Evolutionary conservation across 2,113 vertebrate species (phyloP).

Genomic region (Sinocyclocheilus rhinocerous): DNA sequence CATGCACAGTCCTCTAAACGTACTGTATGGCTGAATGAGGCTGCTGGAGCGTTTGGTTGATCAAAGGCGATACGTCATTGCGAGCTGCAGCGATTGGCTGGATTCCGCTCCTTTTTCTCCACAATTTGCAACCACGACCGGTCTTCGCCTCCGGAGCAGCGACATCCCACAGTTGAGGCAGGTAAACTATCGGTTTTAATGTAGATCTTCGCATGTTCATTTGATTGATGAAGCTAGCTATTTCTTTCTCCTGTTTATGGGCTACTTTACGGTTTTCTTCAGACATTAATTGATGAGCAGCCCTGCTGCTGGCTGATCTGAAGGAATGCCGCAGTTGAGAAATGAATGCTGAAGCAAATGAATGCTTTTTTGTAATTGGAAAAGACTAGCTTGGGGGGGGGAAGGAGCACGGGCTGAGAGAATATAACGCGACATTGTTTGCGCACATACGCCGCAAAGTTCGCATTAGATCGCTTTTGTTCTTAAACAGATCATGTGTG

Average conservation of each 20-base stretch:
- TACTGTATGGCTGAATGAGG: slow-evolving; percentile 56
- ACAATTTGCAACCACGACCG: slow-evolving; percentile 55
- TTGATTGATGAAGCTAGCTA: background rate
- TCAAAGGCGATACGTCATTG: slow-evolving; percentile 65
- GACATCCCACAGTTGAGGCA: slow-evolving; percentile 45
- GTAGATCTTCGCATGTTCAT: background rate
- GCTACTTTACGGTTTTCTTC: background rate
- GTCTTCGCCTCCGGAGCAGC: slow-evolving; percentile 51
- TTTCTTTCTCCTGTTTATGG: background rate
- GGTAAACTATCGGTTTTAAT: slow-evolving; percentile 57
- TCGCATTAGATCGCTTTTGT: background rate
- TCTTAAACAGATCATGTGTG: background rate
- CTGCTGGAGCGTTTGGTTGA: slow-evolving; percentile 31
- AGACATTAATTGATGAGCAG: background rate
- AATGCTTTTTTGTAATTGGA: background rate
- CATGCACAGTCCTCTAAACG: slow-evolving; percentile 37
- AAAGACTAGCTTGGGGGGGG: background rate
- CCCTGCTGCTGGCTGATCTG: background rate
- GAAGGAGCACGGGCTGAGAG: background rate
- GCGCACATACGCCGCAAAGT: slow-evolving; percentile 43
- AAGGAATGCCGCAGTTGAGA: slow-evolving; percentile 55
- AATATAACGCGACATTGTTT: background rate
- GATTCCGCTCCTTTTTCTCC: slow-evolving; percentile 54
- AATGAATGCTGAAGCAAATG: background rate
- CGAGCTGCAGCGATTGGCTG: slow-evolving; percentile 63